A percentile compares a stretch with the other conserved stretches of the same genome.
Conservation (phyloP, 2,113 vertebrate genomes). For the Tychaedon coryphoeus region DNA sequence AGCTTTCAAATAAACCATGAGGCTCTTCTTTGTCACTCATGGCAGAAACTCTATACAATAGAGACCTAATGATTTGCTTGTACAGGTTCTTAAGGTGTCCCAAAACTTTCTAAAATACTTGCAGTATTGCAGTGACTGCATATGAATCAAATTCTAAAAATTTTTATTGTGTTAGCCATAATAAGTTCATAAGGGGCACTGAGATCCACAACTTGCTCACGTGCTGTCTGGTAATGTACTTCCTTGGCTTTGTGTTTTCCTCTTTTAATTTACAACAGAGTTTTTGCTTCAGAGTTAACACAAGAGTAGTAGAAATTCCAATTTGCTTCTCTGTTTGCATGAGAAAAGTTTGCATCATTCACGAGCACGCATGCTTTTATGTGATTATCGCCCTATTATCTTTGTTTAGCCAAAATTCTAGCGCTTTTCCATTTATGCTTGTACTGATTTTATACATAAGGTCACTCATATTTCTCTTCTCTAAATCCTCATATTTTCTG, state of each 20-base stretch:
- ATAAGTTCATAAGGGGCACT: background rate
- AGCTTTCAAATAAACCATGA: background rate
- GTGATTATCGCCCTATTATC: background rate
- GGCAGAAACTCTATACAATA: background rate
- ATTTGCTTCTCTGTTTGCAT: background rate
- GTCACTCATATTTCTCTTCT: background rate
- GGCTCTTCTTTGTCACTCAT: background rate
- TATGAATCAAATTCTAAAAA: background rate
- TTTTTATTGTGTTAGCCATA: background rate
- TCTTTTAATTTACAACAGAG: background rate
- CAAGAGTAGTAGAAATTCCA: background rate
- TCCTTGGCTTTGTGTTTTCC: background rate
- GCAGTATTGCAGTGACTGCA: background rate
- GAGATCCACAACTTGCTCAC: background rate
- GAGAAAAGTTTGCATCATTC: background rate
- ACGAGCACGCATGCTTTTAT: background rate
- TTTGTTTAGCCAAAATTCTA: background rate
- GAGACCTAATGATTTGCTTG: background rate
- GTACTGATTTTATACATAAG: background rate
- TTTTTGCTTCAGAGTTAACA: background rate
- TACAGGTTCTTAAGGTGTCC: background rate
- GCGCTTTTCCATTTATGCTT: background rate
- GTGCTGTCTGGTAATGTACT: background rate
- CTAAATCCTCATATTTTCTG: background rate
- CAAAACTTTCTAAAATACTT: background rate